Conservation (phyloP, 2,797 vertebrate genomes). For the Brachymystax lenok region DNA sequence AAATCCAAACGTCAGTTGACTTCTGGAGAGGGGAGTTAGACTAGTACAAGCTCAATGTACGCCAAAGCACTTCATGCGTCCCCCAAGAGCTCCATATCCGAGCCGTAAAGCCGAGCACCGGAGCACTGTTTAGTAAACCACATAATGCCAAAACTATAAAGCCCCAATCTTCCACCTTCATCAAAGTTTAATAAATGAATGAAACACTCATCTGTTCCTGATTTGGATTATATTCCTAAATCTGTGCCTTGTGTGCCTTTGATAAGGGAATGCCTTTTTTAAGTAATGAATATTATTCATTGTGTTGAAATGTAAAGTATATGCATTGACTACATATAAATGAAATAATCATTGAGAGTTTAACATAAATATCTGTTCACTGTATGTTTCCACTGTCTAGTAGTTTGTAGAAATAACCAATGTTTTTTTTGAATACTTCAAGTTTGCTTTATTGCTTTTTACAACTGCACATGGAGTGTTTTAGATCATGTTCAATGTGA, state of each 20-base stretch:
- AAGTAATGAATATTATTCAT: neutral
- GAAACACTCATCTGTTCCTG: neutral
- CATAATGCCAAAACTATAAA: neutral
- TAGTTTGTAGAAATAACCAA: neutral
- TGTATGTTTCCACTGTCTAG: neutral
- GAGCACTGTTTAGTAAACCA: constrained; percentile 13
- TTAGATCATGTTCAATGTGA: neutral
- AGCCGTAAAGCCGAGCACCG: neutral
- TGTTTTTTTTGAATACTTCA: neutral
- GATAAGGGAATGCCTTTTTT: neutral
- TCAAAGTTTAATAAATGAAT: neutral
- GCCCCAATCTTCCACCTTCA: neutral
- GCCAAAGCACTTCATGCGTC: constrained; percentile 71
- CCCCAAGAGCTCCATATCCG: neutral
- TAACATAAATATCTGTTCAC: neutral
- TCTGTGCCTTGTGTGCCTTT: neutral
- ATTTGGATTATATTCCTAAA: neutral
- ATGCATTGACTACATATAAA: neutral
- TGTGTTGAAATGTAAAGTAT: neutral
- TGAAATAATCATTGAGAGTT: neutral
- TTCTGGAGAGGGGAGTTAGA: constrained; percentile 74
- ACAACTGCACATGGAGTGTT: neutral
- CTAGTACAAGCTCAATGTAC: constrained; percentile 76
- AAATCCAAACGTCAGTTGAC: constrained; percentile 76
- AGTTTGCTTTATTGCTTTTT: neutral